Percentiles rank a stretch among this genome's conserved stretches.
Conservation (phyloP, 1,140 invertebrate genomes). For the Vanessa atalanta region DNA sequence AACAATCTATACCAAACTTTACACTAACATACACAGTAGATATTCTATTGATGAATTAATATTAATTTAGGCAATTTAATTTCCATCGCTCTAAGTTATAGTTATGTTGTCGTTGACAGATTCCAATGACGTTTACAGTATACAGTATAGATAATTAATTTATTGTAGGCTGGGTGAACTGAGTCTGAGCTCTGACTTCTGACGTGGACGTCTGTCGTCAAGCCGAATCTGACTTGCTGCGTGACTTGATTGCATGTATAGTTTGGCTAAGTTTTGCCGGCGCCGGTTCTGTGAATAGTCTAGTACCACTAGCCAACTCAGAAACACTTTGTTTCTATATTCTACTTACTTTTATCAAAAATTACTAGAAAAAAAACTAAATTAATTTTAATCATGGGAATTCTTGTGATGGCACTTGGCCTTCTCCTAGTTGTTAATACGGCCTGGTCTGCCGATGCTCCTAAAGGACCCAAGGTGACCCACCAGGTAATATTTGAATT, state of each 20-base stretch:
- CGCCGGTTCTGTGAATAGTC: constrained; percentile 15
- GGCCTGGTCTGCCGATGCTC: constrained; percentile 61
- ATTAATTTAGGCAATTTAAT: no score
- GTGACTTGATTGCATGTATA: constrained; percentile 12
- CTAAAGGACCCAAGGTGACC: constrained; percentile 75
- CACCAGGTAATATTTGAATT: constrained; percentile 57
- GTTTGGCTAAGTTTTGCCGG: constrained; percentile 29
- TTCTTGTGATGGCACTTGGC: constrained; percentile 56
- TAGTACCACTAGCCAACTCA: neutral
- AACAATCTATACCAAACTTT: no score
- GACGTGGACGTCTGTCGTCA: constrained; percentile 4
- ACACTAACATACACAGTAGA: no score
- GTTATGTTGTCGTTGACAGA: no score
- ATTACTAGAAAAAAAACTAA: constrained; percentile 68
- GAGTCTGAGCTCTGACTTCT: neutral
- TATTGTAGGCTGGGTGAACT: no score
- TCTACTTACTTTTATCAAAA: constrained; percentile 40
- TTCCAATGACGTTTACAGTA: no score
- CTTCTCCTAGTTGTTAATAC: constrained; percentile 61
- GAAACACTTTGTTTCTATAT: constrained; percentile 17
- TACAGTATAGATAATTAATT: no score
- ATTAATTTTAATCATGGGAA: constrained; percentile 69
- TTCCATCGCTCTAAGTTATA: no score
- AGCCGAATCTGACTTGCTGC: neutral
- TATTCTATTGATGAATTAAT: no score